Percentiles rank a stretch among this genome's conserved stretches.
Conservation (phyloP, 2,113 vertebrate genomes). For the Carettochelys insculpta region DNA sequence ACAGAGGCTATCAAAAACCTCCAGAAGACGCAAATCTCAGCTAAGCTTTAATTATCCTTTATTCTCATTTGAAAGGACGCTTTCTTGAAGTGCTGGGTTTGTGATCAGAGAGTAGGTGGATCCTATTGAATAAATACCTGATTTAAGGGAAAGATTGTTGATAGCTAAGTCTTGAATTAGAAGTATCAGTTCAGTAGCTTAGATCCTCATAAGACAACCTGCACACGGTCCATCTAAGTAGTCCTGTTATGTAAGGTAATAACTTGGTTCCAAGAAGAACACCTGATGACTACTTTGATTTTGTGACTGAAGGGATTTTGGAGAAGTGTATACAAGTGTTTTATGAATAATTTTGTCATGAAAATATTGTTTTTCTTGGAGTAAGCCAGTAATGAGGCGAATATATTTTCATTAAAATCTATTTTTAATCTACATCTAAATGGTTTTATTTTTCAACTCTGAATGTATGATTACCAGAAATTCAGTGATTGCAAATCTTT, state of each 20-base stretch:
- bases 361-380: slow-evolving; percentile 26
- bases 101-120: slow-evolving; percentile 53
- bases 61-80: slow-evolving; percentile 61
- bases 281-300: slow-evolving; percentile 55
- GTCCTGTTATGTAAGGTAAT: slow-evolving; percentile 67
- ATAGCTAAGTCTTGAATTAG: slow-evolving; percentile 71
- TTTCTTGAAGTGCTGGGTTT: slow-evolving; percentile 49
- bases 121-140: slow-evolving; percentile 55
- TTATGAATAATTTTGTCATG: neutral
- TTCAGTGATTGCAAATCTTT: neutral
- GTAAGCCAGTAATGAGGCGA: slow-evolving; percentile 23
- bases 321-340: slow-evolving; percentile 1
- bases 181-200: slow-evolving; percentile 72
- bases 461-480: neutral
- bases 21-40: slow-evolving; percentile 35
- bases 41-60: slow-evolving; percentile 49
- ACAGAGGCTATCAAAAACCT: neutral
- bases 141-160: slow-evolving; percentile 66
- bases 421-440: neutral
- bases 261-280: slow-evolving; percentile 60
- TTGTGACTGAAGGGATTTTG: slow-evolving; percentile 37
- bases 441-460: slow-evolving; percentile 18
- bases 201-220: slow-evolving; percentile 66
- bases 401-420: neutral
- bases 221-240: slow-evolving; percentile 70